Base-by-base conservation (phyloP, 2,888 invertebrate species). In the Acleris cristana region DNA sequence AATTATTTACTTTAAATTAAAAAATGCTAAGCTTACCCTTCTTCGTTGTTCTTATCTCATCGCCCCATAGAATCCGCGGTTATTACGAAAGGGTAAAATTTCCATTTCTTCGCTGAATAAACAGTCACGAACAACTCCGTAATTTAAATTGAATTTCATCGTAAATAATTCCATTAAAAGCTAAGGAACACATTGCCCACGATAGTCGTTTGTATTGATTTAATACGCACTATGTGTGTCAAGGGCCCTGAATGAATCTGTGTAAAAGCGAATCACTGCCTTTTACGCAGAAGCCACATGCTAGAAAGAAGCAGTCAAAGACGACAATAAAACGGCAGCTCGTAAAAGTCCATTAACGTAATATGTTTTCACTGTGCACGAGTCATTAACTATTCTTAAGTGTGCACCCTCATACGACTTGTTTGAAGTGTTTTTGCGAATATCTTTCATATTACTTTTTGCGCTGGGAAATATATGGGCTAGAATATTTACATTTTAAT, bases 321-420 rank as follows among this genome's bases (percentile, higher is more conserved):
- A 51, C 49, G 59, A 51, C 49, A 60, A 30, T 60, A 60, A 60
- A 60, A 60, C 59, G 26, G 49, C 59, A 55, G 55, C 55, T 55
- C 55, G 55, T 55, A 55, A 60, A 60, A 60, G 30, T 65, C 60
- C 60, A 65, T 65, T 65, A 65, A 54, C 59, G 53, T 59, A 60
- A 55, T 40, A 51, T 23, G 40, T 55, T 55, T 59, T 60, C 49
- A 60, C 49, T 60, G 49, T 60, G 23, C 45, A 59, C 53, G 65
- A 44, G 60, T 60, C 60, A 23, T 60, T 65, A 64, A 65, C 53
- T 48, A 59, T 34, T 34, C 58, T 58, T 44, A 57, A 57, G 58
- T 58, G 45, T 48, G 44, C 40, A 44, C 40, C 45, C 58, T 58
- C 48, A 23, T 57, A 21, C 44, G 57, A 57, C 57, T 44, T 14